Evolutionary conservation across 2,797 vertebrate species (phyloP), one percentile per base, ranked within the genome.

Genomic region (Sebastes diaconus): DNA sequence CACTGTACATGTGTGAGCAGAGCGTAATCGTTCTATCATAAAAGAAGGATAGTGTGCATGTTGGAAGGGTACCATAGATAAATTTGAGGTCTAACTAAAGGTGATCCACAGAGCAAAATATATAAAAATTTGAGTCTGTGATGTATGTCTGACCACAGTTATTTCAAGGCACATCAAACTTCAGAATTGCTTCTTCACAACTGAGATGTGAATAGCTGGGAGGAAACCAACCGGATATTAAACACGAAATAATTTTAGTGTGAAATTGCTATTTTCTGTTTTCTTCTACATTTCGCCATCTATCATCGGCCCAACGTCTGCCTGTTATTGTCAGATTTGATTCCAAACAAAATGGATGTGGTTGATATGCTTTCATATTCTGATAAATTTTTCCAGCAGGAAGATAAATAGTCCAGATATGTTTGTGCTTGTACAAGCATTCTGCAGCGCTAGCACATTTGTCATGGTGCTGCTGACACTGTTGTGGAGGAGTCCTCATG

Each of bases 321-420:
- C 16, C 88, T 32, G 73, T 68, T 88, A 81, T 89, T 91, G 93
- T 93, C 91, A 84, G 75, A 85, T 93, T 92, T 86, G 88, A 95
- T 93, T 87, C 75, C 70, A 54, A 78, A 85, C 80, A 84, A 93
- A 95, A 93, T 91, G 83, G 91, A 94, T 94, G 90, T 25, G 68
- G 76, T 86, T 85, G 90, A 94, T 84, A 86, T 80, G 79, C 83
- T 87, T 91, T 93, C 83, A 85, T 93, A 93, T 92, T 93, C 90
- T 90, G 88, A 89, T 92, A 90, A 30, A 81, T 94, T 91, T 54
- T 91, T 89, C 81, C 80, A 72, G 84, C 80, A 74, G 88, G 85
- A 94, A 94, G 94, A 96, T 94, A 94, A 95, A 96, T 95, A 92
- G 92, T 92, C 79, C 84, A 91, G 94, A 95, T 94, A 92, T 91